These are phyloP conservation scores for Eledona agricola DNA, from an alignment of 2,888 invertebrate species.

Conservation along the genomic window DNA sequence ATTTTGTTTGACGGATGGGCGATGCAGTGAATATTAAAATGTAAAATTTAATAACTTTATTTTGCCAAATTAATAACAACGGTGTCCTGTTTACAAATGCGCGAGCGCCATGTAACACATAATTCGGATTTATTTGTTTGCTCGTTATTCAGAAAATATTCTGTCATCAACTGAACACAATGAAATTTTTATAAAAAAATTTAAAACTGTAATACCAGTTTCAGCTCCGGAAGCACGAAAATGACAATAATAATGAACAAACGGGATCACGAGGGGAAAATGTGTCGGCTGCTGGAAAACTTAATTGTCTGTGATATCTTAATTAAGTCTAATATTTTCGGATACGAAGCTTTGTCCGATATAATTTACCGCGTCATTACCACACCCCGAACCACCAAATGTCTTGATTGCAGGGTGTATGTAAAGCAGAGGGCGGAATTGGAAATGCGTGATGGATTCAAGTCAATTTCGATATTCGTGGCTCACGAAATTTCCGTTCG, in stretches of 20 bases:
- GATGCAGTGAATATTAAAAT: constrained; percentile 23
- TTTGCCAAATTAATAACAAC: constrained; percentile 8
- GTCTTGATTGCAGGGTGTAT: constrained; percentile 29
- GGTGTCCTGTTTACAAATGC: constrained; percentile 6
- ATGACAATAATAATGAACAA: too few relatives aligned
- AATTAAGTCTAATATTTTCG: constrained; percentile 39
- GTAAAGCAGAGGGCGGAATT: constrained; percentile 13
- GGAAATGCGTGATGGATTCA: constrained; percentile 20
- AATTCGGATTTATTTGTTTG: too few relatives aligned
- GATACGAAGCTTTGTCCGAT: constrained; percentile 36
- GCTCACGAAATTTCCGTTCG: constrained; percentile 1
- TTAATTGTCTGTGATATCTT: constrained; percentile 40
- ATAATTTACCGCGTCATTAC: constrained; percentile 38
- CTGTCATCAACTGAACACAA: too few relatives aligned
- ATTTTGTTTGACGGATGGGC: constrained; percentile 26
- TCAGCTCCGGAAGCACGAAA: too few relatives aligned
- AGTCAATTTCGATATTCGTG: constrained; percentile 5
- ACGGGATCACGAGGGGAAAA: too few relatives aligned
- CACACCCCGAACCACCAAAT: constrained; percentile 37
- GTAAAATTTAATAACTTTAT: constrained; percentile 21
- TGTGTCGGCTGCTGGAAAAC: constrained; percentile 34
- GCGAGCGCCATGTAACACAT: neutral
- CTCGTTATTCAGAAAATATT: too few relatives aligned
- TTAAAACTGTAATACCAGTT: too few relatives aligned
- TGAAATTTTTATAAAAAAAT: too few relatives aligned